Evolutionary conservation across 2,797 vertebrate genomes (phyloP).

Genomic region (Capromys pilorides): DNA sequence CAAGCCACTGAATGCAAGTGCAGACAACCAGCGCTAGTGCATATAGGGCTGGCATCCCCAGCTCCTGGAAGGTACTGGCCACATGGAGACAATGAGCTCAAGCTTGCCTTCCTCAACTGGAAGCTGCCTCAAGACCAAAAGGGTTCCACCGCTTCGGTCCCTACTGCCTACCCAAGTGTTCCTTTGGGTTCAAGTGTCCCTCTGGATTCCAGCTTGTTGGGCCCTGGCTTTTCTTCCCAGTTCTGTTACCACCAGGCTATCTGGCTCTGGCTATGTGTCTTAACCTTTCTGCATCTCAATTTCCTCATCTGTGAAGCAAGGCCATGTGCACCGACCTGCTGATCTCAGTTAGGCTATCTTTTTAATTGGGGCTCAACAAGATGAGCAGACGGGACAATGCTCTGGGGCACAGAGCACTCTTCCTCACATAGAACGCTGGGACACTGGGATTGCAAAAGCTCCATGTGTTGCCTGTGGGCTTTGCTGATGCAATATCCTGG

Average conservation of each 20-base stretch:
- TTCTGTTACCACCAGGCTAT: neutral
- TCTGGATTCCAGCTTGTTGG: neutral
- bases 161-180: neutral
- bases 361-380: neutral
- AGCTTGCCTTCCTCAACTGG: neutral
- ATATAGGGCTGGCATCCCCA: neutral
- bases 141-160: neutral
- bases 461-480: rapidly evolving
- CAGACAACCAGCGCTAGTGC: neutral
- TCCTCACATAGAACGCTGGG: rapidly evolving
- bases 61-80: neutral
- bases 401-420: neutral
- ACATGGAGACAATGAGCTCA: neutral
- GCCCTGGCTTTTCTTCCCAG: neutral
- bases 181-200: neutral
- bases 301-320: neutral
- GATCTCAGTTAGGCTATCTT: neutral
- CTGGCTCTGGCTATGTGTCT: neutral
- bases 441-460: neutral
- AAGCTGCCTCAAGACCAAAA: neutral
- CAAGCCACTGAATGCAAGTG: neutral
- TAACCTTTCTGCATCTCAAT: neutral
- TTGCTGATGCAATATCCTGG: slow-evolving; percentile 51
- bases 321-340: neutral
- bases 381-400: neutral